phyloP scores from a whole-genome alignment of 2,113 vertebrate genomes.

The Pterophyllum scalare region DNA sequence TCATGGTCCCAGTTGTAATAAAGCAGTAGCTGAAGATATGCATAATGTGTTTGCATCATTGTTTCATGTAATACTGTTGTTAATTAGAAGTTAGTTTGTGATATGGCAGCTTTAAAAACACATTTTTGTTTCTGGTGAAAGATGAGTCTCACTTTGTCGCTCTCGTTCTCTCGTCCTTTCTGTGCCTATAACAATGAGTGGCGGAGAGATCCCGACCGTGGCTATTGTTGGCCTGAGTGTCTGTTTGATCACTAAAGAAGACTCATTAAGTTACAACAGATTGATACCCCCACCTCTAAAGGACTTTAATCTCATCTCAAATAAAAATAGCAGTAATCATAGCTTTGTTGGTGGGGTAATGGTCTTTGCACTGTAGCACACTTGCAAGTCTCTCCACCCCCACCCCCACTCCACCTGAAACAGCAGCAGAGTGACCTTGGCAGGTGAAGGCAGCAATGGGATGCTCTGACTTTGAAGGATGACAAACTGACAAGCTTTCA shows the following conservation, averaged over 20 bases:
- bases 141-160: not conserved
- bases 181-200: slow-evolving; percentile 48
- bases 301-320: slow-evolving; percentile 62
- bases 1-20: slow-evolving; percentile 30
- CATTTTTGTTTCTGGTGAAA: slow-evolving; percentile 1
- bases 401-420: slow-evolving; percentile 9
- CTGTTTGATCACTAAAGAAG: slow-evolving; percentile 59
- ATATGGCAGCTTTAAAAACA: not conserved
- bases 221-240: slow-evolving; percentile 62
- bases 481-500: slow-evolving; percentile 45
- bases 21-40: slow-evolving; percentile 16
- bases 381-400: not conserved
- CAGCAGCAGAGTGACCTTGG: slow-evolving; percentile 56
- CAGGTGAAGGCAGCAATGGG: slow-evolving; percentile 23
- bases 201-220: slow-evolving; percentile 49
- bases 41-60: not conserved
- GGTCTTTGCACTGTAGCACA: not conserved
- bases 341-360: slow-evolving; percentile 26
- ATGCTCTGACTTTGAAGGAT: slow-evolving; percentile 48
- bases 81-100: slow-evolving; percentile 9
- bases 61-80: not conserved
- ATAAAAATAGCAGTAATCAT: slow-evolving; percentile 68
- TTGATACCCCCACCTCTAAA: slow-evolving; percentile 55
- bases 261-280: slow-evolving; percentile 66
- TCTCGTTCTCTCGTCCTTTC: slow-evolving; percentile 3